phyloP scores from a whole-genome alignment of 1,140 invertebrate species.

The Anastrepha obliqua region DNA sequence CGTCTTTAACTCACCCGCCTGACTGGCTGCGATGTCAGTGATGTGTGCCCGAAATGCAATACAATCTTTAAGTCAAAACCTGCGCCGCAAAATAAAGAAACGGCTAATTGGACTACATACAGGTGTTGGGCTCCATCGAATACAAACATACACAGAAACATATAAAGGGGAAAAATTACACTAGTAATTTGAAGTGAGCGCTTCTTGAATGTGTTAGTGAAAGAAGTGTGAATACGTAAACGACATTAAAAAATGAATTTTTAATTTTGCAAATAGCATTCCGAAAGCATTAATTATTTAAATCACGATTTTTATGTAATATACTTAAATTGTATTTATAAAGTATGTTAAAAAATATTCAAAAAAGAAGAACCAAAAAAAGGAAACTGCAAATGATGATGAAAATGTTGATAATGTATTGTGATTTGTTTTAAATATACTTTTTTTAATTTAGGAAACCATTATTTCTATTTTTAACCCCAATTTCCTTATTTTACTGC shows the following conservation, averaged over 20 bases:
- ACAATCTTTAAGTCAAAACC: neutral
- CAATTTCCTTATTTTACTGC: neutral
- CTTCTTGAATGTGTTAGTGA: neutral
- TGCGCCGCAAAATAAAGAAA: neutral
- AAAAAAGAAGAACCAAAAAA: neutral
- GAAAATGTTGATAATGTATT: conserved; percentile 10
- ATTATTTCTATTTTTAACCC: neutral
- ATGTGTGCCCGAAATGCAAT: neutral
- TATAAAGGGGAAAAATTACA: no score
- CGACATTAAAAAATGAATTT: neutral
- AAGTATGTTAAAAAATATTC: conserved; percentile 23
- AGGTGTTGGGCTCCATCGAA: no score
- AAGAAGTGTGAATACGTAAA: neutral
- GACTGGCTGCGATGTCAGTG: neutral
- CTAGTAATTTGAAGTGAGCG: no score
- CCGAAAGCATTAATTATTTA: conserved; percentile 54
- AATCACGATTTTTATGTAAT: conserved; percentile 22
- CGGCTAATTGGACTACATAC: no score
- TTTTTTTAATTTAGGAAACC: neutral
- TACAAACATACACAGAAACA: no score
- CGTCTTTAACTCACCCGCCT: no score
- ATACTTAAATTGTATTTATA: conserved; percentile 27
- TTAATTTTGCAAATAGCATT: conserved; percentile 55
- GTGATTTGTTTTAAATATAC: neutral
- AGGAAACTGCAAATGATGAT: neutral